Evolutionary conservation across 2,797 vertebrate species (phyloP).

Genomic region (Dallia pectoralis): DNA sequence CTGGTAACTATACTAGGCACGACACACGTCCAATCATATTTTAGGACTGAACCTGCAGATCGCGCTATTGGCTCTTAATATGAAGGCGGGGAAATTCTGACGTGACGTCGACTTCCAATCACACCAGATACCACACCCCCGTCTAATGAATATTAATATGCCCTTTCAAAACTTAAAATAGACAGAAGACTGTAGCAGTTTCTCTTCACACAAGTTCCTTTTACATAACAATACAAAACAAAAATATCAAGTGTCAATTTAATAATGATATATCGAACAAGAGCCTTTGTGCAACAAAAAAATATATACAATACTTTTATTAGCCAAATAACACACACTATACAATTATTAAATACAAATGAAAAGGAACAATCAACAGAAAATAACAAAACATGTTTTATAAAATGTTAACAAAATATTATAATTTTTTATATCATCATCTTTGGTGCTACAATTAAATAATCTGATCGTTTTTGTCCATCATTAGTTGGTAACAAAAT

Average conservation of each 20-base stretch:
- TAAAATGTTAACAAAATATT: conserved; percentile 41
- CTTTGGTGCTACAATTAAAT: conserved; percentile 51
- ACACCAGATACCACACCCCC: conserved; percentile 20
- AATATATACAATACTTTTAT: conserved; percentile 38
- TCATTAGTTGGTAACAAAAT: conserved; percentile 2
- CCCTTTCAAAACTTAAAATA: conserved; percentile 17
- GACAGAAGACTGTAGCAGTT: background rate
- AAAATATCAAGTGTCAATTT: background rate
- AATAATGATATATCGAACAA: background rate
- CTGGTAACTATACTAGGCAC: background rate
- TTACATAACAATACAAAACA: background rate
- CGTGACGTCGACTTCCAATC: conserved; percentile 36
- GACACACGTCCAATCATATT: conserved; percentile 19
- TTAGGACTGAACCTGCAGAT: background rate
- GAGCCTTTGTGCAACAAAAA: conserved; percentile 13
- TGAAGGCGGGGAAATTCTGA: conserved; percentile 18
- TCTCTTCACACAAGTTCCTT: background rate
- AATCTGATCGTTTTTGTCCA: conserved; percentile 13
- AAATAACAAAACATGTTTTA: conserved; percentile 5
- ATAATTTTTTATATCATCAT: conserved; percentile 6
- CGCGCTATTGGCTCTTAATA: conserved; percentile 21
- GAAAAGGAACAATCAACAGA: background rate
- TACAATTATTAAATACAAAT: no score
- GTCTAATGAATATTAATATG: conserved; percentile 15
- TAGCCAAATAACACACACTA: conserved; percentile 26